Conservation (phyloP, 1,140 invertebrate genomes). For the Macrostomum lignano region DNA sequence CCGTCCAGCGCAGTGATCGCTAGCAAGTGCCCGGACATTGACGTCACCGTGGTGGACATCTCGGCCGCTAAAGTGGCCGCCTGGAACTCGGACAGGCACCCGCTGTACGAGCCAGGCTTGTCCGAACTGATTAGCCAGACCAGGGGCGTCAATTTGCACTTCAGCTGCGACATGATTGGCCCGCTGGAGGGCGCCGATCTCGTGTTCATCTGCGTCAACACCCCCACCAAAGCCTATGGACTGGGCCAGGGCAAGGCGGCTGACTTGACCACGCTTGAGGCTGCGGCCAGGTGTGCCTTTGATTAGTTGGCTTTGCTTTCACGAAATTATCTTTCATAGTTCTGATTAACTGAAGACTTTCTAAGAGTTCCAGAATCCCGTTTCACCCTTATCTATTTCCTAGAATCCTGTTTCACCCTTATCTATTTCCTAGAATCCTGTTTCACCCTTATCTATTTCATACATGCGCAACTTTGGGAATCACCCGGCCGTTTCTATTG, state of each 20-base stretch:
- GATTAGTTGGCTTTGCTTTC: too few species aligned
- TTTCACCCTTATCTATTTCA: too few species aligned
- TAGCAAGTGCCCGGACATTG: slow-evolving; percentile 69
- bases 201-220: slow-evolving; percentile 99
- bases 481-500: too few species aligned
- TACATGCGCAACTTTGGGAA: too few species aligned
- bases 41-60: slow-evolving; percentile 76
- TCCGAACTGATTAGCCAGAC: slow-evolving; percentile 64
- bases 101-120: slow-evolving; percentile 87
- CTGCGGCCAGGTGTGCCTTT: slow-evolving; percentile 65
- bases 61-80: slow-evolving; percentile 62
- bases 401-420: too few species aligned
- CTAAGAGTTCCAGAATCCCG: too few species aligned
- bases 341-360: too few species aligned
- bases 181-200: slow-evolving; percentile 71
- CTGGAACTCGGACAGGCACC: slow-evolving; percentile 87
- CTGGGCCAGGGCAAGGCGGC: slow-evolving; percentile 54
- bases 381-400: too few species aligned
- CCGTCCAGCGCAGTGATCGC: slow-evolving; percentile 92
- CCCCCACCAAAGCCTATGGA: slow-evolving; percentile 90
- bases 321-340: too few species aligned
- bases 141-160: slow-evolving; percentile 64
- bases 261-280: slow-evolving; percentile 89
- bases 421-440: too few species aligned
- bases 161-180: slow-evolving; percentile 60